Evolutionary conservation across 2,888 invertebrate genomes (phyloP), one percentile per base, ranked within the genome.

Genomic region (Kuschelorhynchus macadamiae): DNA sequence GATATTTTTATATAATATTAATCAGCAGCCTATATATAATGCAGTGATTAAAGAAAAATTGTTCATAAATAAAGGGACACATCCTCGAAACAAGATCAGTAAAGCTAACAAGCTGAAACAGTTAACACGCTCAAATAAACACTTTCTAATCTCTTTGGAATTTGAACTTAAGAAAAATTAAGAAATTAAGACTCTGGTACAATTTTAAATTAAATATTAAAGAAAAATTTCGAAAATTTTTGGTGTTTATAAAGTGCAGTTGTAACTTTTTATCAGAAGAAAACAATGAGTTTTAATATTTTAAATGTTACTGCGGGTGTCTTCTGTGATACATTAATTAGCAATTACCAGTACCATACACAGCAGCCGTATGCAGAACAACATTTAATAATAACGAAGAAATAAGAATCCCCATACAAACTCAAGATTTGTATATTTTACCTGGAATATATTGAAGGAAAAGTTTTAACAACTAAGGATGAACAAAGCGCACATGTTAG

Each of bases 321-420:
- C 12, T 39, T 9, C n/a, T 5, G 5, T 12, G 39, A 20, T 18
- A 50, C 32, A 9, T 50, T 20, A 12, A 33, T 50, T 33, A 18
- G 32, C 3, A 50, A 18, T 20, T 50, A 32, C 0, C 33, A 50
- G 33, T 25, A 33, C 9, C 79, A 75, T 55, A 72, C 71, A 12
- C 77, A 79, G 71, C 72, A 73, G 67, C 76, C 78, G n/a, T 77
- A 77, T 69, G 64, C 74, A 46, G 59, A 12, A 61, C 70, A 21
- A 67, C 67, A 53, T 73, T 69, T 56, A 72, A 78, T 59, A 75
- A 76, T 44, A 80, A 76, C 68, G 79, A 79, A 78, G 77, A 79
- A 74, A 77, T 79, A 21, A 63, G 77, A 11, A 78, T 80, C 46
- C 74, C 76, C 12, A 74, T 79, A 39, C 74, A 79, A 72, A 74